Evolutionary conservation across 2,113 vertebrate species (phyloP).

Genomic region (Tachysurus vachellii): DNA sequence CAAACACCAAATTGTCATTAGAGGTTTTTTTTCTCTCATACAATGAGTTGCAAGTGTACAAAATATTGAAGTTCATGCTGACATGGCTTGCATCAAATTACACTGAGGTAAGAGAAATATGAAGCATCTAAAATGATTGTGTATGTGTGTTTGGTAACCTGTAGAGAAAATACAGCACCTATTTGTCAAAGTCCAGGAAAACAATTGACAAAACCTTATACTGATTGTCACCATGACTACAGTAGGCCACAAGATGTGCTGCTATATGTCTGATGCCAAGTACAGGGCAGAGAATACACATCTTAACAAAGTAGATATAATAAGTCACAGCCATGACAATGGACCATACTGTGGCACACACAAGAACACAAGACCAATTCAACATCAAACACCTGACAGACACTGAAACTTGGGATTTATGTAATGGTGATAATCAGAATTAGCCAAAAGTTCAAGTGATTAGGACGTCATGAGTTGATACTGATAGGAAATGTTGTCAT

Average conservation of each 20-base stretch:
- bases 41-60: constrained; percentile 23
- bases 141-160: constrained; percentile 6
- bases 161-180: not conserved
- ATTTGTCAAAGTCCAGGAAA: not conserved
- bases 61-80: constrained; percentile 23
- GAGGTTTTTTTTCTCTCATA: not conserved
- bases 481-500: no score
- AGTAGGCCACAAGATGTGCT: not conserved
- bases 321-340: not conserved
- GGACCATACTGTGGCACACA: no score
- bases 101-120: constrained; percentile 30
- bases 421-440: no score
- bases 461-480: no score
- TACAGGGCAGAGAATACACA: not conserved
- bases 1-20: not conserved
- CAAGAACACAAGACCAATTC: no score
- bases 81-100: constrained; percentile 12
- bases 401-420: no score
- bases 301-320: not conserved
- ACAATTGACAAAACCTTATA: not conserved
- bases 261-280: not conserved
- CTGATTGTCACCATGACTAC: constrained; percentile 2
- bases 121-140: not conserved
- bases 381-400: no score
- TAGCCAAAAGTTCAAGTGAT: no score